A percentile compares a stretch with the other conserved stretches of the same genome.
Conservation (phyloP, 2,797 vertebrate species). For the Avahi laniger region DNA sequence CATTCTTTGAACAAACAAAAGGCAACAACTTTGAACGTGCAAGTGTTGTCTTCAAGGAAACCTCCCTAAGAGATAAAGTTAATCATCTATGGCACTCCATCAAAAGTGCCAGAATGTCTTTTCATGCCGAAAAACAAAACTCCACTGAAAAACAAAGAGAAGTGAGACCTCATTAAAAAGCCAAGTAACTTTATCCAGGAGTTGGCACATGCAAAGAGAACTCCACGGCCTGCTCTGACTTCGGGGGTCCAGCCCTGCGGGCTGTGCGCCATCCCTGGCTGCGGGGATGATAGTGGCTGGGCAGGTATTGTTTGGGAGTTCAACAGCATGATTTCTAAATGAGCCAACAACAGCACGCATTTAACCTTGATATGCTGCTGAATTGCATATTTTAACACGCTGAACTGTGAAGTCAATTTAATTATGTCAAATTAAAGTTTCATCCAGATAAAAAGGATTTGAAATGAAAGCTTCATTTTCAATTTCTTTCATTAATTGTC, state of each 20-base stretch:
- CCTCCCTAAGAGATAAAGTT: not conserved
- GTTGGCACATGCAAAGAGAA: not conserved
- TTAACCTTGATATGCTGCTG: slow-evolving; percentile 69
- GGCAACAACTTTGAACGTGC: not conserved
- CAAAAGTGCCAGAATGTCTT: not conserved
- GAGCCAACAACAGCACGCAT: slow-evolving; percentile 55
- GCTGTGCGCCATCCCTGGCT: not conserved
- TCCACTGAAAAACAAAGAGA: slow-evolving; percentile 17
- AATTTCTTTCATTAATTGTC: slow-evolving; percentile 72
- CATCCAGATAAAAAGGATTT: slow-evolving; percentile 69
- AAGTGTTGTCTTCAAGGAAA: not conserved
- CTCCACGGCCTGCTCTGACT: not conserved
- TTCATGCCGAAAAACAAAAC: not conserved
- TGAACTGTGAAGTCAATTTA: slow-evolving; percentile 79
- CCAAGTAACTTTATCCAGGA: not conserved
- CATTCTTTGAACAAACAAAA: not conserved
- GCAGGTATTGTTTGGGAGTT: slow-evolving; percentile 59
- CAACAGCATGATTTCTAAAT: slow-evolving; percentile 58
- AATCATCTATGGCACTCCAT: not conserved
- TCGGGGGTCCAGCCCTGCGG: not conserved
- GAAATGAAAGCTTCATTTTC: slow-evolving; percentile 76
- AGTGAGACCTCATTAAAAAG: not conserved
- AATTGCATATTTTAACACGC: slow-evolving; percentile 77
- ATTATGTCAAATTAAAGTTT: slow-evolving; percentile 80
- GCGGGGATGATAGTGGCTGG: not conserved